Evolutionary conservation across 2,888 invertebrate species (phyloP).

Genomic region (Trypoxylon attenuatum): DNA sequence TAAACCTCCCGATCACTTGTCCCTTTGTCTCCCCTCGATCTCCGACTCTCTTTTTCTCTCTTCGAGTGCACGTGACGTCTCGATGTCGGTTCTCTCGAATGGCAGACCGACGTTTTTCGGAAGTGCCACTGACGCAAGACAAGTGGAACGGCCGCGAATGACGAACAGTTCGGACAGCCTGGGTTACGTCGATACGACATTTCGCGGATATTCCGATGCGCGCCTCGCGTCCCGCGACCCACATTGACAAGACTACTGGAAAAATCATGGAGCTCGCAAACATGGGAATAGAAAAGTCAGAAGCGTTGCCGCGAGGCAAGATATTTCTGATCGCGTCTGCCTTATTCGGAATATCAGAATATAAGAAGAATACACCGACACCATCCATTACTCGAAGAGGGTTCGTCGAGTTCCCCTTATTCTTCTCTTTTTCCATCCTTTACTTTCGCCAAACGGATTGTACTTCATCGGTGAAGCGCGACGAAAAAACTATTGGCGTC

Average conservation of each 20-base stretch:
- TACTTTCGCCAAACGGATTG: no score
- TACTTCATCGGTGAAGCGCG: no score
- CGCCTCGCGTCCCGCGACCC: constrained; percentile 7
- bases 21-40: constrained; percentile 6
- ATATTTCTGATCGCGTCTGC: neutral
- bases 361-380: no score
- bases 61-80: neutral
- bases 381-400: no score
- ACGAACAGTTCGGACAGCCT: constrained; percentile 28
- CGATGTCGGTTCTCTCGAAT: constrained; percentile 33
- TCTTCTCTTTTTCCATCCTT: no score
- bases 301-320: neutral
- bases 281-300: neutral
- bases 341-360: no score
- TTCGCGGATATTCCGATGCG: constrained; percentile 38
- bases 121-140: constrained; percentile 46
- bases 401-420: no score
- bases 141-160: constrained; percentile 20
- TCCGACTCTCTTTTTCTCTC: neutral
- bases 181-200: constrained; percentile 36
- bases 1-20: no score
- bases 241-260: neutral
- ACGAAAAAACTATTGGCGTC: no score
- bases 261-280: neutral
- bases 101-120: constrained; percentile 43